phyloP scores from a whole-genome alignment of 2,113 vertebrate genomes.

The Takifugu flavidus region DNA sequence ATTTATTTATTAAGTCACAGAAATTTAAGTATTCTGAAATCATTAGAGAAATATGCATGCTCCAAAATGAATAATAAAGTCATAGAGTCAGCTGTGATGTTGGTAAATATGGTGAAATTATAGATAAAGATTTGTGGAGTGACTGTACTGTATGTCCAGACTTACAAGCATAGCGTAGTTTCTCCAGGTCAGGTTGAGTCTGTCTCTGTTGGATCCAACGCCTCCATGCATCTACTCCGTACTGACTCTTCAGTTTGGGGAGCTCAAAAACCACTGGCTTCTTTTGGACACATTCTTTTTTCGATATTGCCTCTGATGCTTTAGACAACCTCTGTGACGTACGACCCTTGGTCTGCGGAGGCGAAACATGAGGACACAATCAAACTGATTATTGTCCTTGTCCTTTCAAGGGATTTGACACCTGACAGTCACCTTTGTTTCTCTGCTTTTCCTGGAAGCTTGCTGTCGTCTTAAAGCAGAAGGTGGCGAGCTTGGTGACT shows the following conservation, averaged over 20 bases:
- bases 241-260: slow-evolving; percentile 84
- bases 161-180: slow-evolving; percentile 80
- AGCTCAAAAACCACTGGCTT: not conserved
- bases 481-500: slow-evolving; percentile 59
- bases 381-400: not conserved
- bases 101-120: too few species aligned
- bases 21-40: too few species aligned
- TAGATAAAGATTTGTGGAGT: too few species aligned
- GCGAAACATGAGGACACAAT: not conserved
- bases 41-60: too few species aligned
- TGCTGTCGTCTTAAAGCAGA: slow-evolving; percentile 49
- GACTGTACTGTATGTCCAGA: not conserved
- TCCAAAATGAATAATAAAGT: too few species aligned
- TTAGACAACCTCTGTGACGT: slow-evolving; percentile 32
- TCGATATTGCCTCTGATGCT: not conserved
- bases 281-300: not conserved
- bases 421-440: slow-evolving; percentile 78
- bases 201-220: slow-evolving; percentile 93
- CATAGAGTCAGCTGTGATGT: too few species aligned
- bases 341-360: slow-evolving; percentile 51
- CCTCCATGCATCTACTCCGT: slow-evolving; percentile 94
- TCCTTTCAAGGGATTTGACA: not conserved
- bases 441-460: slow-evolving; percentile 80
- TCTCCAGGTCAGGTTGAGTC: slow-evolving; percentile 81
- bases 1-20: not conserved